Base-by-base conservation (phyloP, 2,113 vertebrate genomes). In the Pteronura brasiliensis region DNA sequence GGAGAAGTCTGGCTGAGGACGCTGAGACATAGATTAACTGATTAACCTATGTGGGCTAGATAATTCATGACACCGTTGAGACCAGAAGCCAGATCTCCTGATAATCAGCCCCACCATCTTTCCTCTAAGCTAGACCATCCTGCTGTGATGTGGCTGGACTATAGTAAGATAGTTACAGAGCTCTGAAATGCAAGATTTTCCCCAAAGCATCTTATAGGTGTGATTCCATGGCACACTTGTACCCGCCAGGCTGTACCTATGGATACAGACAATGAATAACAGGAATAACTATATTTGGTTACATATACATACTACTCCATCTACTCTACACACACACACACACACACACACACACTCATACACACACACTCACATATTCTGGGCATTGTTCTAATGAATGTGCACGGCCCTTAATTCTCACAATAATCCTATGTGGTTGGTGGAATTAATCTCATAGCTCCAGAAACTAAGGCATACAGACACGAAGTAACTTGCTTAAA, bases 211-310 rank as follows among this genome's bases (percentile, higher is more conserved):
- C 7, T 69, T 85, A 36, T 34, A 49, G 0, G 0, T 88, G 14
- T 36, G 3, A 20, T 36, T 74, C n/a, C 9, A 14, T 4, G 31
- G 10, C 31, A 63, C 57, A 42, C 39, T 23, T 61, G 3, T 15
- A 9, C 6, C 2, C 63, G 0, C 12, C 27, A 55, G 20, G 23
- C 3, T 3, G 1, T 67, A 14, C 9, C 3, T 57, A 8, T 34
- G 4, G 57, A 88, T 20, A 49, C 5, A 52, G 65, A 44, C 11
- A 31, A 17, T 34, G 17, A 8, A 23, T 25, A 55, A 49, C 3
- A 47, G 10, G 21, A 15, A 63, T 63, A 47, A 52, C 18, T 29
- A 1, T 20, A 8, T 21, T 80, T 47, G 17, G 67, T 27, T 67
- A 36, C 10, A 36, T 57, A 49, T 63, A 47, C 29, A 13, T 42